Evolutionary conservation across 2,797 vertebrate species (phyloP).

Genomic region (Pogonophryne albipinna): DNA sequence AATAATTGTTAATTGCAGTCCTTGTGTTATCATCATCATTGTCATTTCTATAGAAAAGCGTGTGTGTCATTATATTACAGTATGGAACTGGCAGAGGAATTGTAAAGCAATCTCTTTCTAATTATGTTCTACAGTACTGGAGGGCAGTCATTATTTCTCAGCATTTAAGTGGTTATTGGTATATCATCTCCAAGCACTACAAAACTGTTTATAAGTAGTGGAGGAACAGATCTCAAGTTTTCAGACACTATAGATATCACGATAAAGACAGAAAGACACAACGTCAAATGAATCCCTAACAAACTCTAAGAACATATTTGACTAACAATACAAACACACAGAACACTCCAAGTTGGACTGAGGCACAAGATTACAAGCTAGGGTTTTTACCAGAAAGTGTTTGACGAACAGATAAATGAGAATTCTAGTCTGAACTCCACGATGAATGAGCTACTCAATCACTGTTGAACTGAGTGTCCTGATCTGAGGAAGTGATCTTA

Average conservation of each 20-base stretch:
- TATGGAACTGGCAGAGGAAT: not conserved
- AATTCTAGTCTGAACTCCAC: not conserved
- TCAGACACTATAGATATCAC: slow-evolving; percentile 32
- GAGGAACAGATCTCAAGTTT: slow-evolving; percentile 17
- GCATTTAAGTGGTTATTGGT: not conserved
- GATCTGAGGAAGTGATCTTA: slow-evolving; percentile 30
- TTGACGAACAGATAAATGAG: slow-evolving; percentile 13
- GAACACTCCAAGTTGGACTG: slow-evolving; percentile 8
- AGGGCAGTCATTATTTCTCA: slow-evolving; percentile 13
- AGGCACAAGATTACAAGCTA: slow-evolving; percentile 26
- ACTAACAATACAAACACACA: slow-evolving; percentile 44
- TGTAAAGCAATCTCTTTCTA: not conserved
- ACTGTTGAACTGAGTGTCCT: slow-evolving; percentile 18
- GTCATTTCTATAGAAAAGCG: not conserved
- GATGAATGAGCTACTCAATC: slow-evolving; percentile 11
- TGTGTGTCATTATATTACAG: slow-evolving; percentile 1
- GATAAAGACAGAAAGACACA: slow-evolving; percentile 21
- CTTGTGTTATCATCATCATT: not conserved
- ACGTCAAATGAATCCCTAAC: slow-evolving; percentile 25
- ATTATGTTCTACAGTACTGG: not conserved
- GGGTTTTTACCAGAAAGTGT: slow-evolving; percentile 33
- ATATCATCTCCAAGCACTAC: slow-evolving; percentile 3
- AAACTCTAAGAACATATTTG: slow-evolving; percentile 27
- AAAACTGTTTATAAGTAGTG: slow-evolving; percentile 33
- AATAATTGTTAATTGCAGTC: not conserved